Percentiles rank a stretch among this genome's conserved stretches.
Evolutionary conservation across 2,113 vertebrate species (phyloP).

Genomic region (Callithrix jacchus): DNA sequence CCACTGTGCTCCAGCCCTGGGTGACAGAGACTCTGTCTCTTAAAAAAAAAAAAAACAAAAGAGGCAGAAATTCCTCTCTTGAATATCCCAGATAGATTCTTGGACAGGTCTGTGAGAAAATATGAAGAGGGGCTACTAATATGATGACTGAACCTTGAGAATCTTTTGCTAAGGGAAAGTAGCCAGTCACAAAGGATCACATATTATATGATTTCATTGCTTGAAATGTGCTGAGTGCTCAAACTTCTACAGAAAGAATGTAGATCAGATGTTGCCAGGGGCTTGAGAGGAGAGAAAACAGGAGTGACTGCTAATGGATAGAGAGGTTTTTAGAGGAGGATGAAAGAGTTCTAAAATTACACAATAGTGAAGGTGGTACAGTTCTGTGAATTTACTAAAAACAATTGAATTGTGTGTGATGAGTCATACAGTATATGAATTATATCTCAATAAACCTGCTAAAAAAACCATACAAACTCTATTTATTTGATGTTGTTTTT

Average conservation of each 20-base stretch:
- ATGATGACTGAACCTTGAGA: not conserved
- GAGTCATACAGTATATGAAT: not conserved
- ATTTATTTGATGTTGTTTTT: slow-evolving; percentile 10
- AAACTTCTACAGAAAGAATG: not conserved
- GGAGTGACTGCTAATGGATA: not conserved
- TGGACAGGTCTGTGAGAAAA: not conserved
- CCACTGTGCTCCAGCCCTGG: too few relatives aligned
- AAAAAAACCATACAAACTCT: not conserved
- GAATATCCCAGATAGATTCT: not conserved
- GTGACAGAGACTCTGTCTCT: not conserved
- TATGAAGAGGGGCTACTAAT: not conserved
- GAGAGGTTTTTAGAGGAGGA: not conserved
- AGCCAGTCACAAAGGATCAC: not conserved
- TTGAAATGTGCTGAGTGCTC: not conserved
- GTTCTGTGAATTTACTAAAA: not conserved
- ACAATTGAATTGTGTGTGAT: not conserved
- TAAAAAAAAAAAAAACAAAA: not conserved
- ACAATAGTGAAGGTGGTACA: not conserved
- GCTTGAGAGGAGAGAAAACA: not conserved
- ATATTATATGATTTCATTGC: not conserved
- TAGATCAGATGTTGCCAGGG: not conserved
- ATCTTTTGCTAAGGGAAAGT: not conserved
- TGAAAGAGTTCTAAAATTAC: not conserved
- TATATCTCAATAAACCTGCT: not conserved
- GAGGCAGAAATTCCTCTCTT: not conserved